Evolutionary conservation across 2,888 invertebrate genomes (phyloP).

Genomic region (Melangyna quadrimaculata): DNA sequence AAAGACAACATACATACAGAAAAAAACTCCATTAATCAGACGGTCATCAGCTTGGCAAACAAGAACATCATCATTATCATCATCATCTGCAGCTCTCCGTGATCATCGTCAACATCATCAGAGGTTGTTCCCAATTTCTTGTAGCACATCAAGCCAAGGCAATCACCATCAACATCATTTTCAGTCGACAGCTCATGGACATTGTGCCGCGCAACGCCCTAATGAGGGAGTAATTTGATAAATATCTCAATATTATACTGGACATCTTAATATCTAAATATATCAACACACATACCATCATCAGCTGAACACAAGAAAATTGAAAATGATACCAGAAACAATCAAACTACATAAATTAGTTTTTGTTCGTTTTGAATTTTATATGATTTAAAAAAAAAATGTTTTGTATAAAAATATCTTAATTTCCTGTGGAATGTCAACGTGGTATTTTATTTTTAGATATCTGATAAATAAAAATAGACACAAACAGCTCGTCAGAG

Average conservation of each 20-base stretch:
- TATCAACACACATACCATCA: conserved; percentile 9
- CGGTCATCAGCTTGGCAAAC: conserved; percentile 58
- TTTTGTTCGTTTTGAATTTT: conserved; percentile 21
- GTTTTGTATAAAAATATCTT: conserved; percentile 9
- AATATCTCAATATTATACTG: conserved; percentile 64
- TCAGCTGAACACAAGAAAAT: conserved; percentile 7
- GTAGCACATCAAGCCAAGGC: conserved; percentile 62
- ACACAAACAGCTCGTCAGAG: conserved; percentile 37
- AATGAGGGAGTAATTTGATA: conserved; percentile 66
- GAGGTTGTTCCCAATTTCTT: conserved; percentile 63
- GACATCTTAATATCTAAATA: conserved; percentile 57
- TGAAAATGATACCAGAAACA: conserved; percentile 59
- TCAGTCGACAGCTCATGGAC: conserved; percentile 44
- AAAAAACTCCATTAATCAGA: conserved; percentile 45
- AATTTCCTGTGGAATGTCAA: conserved; percentile 36
- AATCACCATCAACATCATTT: conserved; percentile 55
- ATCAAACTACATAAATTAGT: conserved; percentile 57
- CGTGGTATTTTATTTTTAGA: conserved; percentile 6
- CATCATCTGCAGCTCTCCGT: conserved; percentile 25
- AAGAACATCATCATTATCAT: conserved; percentile 61
- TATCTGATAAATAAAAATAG: conserved; percentile 8
- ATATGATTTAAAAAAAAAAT: conserved; percentile 18
- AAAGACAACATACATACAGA: not conserved
- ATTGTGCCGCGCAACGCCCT: conserved; percentile 63
- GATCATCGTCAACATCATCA: conserved; percentile 58